Conservation (phyloP, 2,797 vertebrate species). For the Amblyraja radiata region DNA sequence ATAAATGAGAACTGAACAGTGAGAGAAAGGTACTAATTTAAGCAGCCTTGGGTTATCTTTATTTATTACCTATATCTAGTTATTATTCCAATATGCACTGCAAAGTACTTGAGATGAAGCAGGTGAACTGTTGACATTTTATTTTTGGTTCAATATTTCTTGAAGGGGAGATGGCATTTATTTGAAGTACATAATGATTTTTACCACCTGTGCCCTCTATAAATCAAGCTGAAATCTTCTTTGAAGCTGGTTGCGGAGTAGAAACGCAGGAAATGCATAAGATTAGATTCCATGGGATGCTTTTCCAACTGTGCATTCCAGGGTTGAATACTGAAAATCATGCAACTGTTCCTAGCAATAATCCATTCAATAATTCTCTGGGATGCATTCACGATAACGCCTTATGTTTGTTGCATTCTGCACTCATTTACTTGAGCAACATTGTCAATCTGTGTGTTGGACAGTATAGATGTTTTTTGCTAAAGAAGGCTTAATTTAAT, state of each 20-base stretch:
- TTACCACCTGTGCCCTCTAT: neutral
- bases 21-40: neutral
- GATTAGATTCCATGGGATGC: neutral
- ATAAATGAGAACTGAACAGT: neutral
- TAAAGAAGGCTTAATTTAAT: neutral
- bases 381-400: neutral
- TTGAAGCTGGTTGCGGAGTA: neutral
- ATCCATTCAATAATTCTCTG: too few relatives aligned
- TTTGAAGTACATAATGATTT: conserved; percentile 19
- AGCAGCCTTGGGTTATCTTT: neutral
- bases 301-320: neutral
- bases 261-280: neutral
- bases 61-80: conserved; percentile 2
- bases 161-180: neutral
- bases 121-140: conserved; percentile 24
- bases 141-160: conserved; percentile 26
- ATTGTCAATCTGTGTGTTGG: neutral
- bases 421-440: neutral
- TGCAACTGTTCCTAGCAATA: neutral
- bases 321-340: neutral
- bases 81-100: neutral
- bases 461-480: neutral
- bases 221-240: neutral
- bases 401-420: too few relatives aligned
- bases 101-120: conserved; percentile 10